Evolutionary conservation across 2,888 invertebrate genomes (phyloP).

Genomic region (Athalia rosae): DNA sequence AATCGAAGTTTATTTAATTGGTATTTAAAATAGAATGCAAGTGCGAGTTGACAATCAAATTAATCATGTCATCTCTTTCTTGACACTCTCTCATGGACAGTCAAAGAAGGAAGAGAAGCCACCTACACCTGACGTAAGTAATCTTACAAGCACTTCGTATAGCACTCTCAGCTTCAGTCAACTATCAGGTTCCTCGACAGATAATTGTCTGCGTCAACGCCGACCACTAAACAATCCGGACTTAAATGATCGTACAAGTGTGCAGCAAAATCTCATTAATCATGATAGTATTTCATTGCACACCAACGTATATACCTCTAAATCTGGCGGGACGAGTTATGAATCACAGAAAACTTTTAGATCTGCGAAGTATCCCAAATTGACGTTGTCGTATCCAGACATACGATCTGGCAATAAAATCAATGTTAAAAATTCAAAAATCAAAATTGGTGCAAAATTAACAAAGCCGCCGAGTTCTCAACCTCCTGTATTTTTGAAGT

Average conservation of each 20-base stretch:
- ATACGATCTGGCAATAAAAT: constrained; percentile 52
- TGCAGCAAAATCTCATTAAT: neutral
- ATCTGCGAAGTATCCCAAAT: constrained; percentile 64
- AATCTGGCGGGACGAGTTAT: neutral
- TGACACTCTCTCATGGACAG: constrained; percentile 64
- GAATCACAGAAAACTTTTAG: constrained; percentile 53
- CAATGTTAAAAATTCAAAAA: constrained; percentile 40
- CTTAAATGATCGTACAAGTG: neutral
- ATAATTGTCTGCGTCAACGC: constrained; percentile 65
- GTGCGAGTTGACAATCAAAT: constrained; percentile 1
- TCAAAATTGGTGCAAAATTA: constrained; percentile 27
- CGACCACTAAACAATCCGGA: constrained; percentile 51
- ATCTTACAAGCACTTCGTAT: constrained; percentile 60
- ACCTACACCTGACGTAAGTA: constrained; percentile 71
- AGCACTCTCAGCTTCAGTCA: constrained; percentile 59
- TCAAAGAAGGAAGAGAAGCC: constrained; percentile 68
- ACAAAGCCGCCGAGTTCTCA: constrained; percentile 57
- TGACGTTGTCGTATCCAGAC: constrained; percentile 62
- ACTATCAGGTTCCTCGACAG: constrained; percentile 54
- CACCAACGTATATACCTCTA: neutral
- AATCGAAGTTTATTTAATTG: neutral
- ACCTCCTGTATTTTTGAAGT: constrained; percentile 65
- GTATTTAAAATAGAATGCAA: constrained; percentile 7
- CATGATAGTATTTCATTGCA: constrained; percentile 40
- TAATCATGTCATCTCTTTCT: constrained; percentile 60